Evolutionary conservation across 1,140 invertebrate species (phyloP), one percentile per base, ranked within the genome.

Genomic region (Drosophila elegans): DNA sequence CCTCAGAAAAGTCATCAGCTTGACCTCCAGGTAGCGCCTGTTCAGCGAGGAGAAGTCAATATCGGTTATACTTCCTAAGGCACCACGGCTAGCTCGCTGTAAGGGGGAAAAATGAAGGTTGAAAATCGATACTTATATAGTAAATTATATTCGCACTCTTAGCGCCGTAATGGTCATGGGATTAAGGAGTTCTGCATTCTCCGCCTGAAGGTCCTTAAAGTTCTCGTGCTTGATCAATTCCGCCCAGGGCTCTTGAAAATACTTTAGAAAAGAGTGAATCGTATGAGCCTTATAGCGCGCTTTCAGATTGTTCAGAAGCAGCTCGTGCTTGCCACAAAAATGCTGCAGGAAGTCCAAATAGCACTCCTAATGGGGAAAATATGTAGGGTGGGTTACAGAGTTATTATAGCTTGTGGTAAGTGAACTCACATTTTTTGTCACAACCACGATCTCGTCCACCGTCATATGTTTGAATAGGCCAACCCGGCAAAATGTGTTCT

Each of bases 401-500:
- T 3, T 1, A 4, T 6, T 25, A 4, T 48, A 32, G 7, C 29
- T 32, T 32, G 5, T 4, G 16, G 4, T 2, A 29, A 29, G 12
- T 13, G 3, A 38, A 10, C 71, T 46, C 29, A 91, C 90, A 10
- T 48, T 6, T 34, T 88, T 79, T 4, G 75, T 78, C 3, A 91
- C 83, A 10, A 88, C 56, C 12, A 88, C 78, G 10, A 91, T 90
- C 55, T 91, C 90, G n/a, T 89, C 80, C 9, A 91, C 80, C 3
- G 89, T 51, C 44, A 54, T 66, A 2, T 57, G 76, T 12, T 21
- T 39, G 0, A 73, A 60, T 12, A 91, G 42, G 4, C 48, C 56
- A 9, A 91, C 71, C 1, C 90, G 80, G 25, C 72, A 82, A 46
- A 91, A 91, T n/a, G 72, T 85, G 0, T 80, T 9, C 1, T 85